Percentiles rank a stretch among this genome's conserved stretches.
These are phyloP conservation scores for Sebastes cheni DNA, from an alignment of 2,797 vertebrate species.

Conservation along the genomic window DNA sequence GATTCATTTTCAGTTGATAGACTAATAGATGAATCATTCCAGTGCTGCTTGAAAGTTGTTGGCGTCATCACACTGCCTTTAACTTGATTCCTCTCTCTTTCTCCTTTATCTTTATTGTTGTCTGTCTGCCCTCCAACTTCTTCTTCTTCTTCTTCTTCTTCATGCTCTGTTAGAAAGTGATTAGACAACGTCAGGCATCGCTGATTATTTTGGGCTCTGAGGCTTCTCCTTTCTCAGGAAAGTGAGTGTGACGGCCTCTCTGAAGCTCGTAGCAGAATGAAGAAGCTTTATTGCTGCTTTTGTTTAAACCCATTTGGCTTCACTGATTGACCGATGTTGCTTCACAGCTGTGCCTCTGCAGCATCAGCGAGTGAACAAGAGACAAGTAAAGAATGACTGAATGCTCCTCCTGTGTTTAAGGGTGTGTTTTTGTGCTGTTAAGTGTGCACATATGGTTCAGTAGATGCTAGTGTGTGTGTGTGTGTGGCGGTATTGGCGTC, in stretches of 20 bases:
- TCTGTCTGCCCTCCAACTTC: constrained; percentile 5
- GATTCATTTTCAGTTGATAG: not conserved
- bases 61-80: not conserved
- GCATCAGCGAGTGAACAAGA: not conserved
- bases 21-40: not conserved
- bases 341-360: constrained; percentile 34
- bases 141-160: constrained; percentile 19
- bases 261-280: constrained; percentile 18
- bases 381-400: constrained; percentile 1
- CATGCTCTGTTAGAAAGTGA: constrained; percentile 37
- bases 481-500: constrained; percentile 45
- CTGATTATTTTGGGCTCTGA: constrained; percentile 47
- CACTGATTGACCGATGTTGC: constrained; percentile 29
- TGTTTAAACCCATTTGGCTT: constrained; percentile 53
- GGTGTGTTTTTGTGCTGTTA: constrained; percentile 45
- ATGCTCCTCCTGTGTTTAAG: constrained; percentile 27
- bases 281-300: constrained; percentile 48
- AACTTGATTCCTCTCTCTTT: not conserved
- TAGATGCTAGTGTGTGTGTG: constrained; percentile 35
- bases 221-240: constrained; percentile 29
- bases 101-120: not conserved
- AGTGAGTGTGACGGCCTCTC: constrained; percentile 7
- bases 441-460: constrained; percentile 51
- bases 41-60: not conserved
- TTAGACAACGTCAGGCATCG: constrained; percentile 46